Conservation (phyloP, 2,888 invertebrate species). For the Ectemnius cavifrons region DNA sequence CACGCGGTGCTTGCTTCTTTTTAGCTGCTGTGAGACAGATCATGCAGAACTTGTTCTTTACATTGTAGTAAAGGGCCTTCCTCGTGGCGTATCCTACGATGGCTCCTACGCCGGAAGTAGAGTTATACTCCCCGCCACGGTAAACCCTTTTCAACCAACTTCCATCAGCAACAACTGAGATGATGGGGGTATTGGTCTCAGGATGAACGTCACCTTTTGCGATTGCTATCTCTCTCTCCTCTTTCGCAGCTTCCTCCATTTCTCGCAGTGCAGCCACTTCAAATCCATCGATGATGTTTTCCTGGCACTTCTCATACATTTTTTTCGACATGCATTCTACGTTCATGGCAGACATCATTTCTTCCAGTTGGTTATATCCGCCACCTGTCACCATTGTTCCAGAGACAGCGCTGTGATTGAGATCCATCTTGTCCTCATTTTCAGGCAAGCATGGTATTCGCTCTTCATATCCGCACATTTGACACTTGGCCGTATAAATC, state of each 20-base stretch:
- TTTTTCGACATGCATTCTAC: conserved; percentile 36
- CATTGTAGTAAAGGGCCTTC: conserved; percentile 7
- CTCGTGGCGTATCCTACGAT: conserved; percentile 47
- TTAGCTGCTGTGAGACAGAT: neutral
- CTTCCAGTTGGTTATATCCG: conserved; percentile 48
- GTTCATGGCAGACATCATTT: conserved; percentile 46
- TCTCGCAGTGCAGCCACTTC: conserved; percentile 11
- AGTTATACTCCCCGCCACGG: conserved; percentile 38
- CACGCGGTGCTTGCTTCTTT: no score
- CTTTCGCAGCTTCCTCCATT: neutral
- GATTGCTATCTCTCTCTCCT: conserved; percentile 25
- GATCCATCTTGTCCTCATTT: neutral
- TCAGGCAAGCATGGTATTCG: neutral
- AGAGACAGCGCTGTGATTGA: conserved; percentile 41
- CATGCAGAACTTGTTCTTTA: neutral
- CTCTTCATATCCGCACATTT: neutral
- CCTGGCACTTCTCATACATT: conserved; percentile 11
- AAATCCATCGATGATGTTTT: conserved; percentile 29
- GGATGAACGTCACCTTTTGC: conserved; percentile 38
- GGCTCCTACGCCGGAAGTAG: conserved; percentile 43
- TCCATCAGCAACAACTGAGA: conserved; percentile 46
- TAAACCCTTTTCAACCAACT: conserved; percentile 56
- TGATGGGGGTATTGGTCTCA: conserved; percentile 37
- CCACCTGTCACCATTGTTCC: conserved; percentile 47
- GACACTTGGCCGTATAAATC: neutral